phyloP scores from a whole-genome alignment of 2,888 invertebrate species.

The Pseudanteris insignis region DNA sequence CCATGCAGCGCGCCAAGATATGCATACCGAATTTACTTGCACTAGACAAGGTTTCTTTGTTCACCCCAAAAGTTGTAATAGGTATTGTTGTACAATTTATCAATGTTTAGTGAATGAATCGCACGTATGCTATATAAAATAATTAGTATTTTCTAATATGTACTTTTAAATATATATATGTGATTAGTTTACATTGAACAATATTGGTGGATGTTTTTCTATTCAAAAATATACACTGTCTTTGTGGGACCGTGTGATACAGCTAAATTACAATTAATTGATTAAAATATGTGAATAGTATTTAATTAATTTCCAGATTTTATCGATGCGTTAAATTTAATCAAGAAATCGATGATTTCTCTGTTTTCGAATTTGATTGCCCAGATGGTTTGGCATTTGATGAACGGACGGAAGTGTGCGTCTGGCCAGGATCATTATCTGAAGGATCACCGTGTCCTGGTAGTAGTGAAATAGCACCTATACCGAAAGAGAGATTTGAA shows the following conservation, averaged over 20 bases:
- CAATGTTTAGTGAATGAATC: too few relatives aligned
- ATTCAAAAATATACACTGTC: too few relatives aligned
- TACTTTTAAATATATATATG: too few relatives aligned
- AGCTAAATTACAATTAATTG: too few relatives aligned
- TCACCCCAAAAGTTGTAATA: conserved; percentile 78
- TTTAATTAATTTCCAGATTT: conserved; percentile 72
- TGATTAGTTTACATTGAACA: too few relatives aligned
- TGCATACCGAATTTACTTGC: conserved; percentile 78
- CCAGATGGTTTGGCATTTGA: conserved; percentile 82
- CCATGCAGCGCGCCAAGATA: conserved; percentile 77
- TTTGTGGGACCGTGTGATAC: too few relatives aligned
- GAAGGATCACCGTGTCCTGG: conserved; percentile 79
- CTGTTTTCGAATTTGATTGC: conserved; percentile 84
- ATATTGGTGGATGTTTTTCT: too few relatives aligned
- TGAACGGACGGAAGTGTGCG: conserved; percentile 79
- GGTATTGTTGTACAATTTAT: conserved; percentile 51
- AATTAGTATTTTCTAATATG: too few relatives aligned
- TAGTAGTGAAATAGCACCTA: conserved; percentile 81
- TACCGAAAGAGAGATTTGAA: conserved; percentile 73
- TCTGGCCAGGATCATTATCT: conserved; percentile 80
- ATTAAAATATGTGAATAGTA: background rate
- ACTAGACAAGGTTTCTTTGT: conserved; percentile 82
- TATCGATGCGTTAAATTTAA: conserved; percentile 85
- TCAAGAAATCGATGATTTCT: conserved; percentile 78
- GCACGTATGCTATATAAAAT: too few relatives aligned